A percentile compares a stretch with the other conserved stretches of the same genome.
phyloP scores from a whole-genome alignment of 2,888 invertebrate genomes.

The Oscheius sp. region DNA sequence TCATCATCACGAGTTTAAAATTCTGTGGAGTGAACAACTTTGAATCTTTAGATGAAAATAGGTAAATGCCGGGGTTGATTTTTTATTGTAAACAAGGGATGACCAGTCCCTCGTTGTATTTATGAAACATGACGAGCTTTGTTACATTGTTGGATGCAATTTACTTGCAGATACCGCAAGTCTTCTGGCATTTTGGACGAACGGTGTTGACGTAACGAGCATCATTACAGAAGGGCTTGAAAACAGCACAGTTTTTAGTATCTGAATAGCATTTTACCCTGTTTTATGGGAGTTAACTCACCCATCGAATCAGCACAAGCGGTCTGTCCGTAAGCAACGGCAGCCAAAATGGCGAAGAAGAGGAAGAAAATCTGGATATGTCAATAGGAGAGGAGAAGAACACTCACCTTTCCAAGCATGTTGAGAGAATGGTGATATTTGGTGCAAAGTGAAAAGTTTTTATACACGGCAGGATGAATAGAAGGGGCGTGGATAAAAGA shows the following conservation, averaged over 20 bases:
- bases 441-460: background rate
- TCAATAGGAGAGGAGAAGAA: background rate
- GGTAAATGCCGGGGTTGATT: slow-evolving; percentile 1
- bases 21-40: too few relatives aligned
- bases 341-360: background rate
- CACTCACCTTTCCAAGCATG: slow-evolving; percentile 9
- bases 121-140: slow-evolving; percentile 12
- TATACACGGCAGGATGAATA: background rate
- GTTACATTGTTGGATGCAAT: background rate
- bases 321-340: background rate
- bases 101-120: slow-evolving; percentile 12
- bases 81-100: slow-evolving; percentile 4
- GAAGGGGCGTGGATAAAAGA: background rate
- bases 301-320: background rate
- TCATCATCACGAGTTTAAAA: too few relatives aligned
- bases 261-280: background rate
- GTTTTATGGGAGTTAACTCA: background rate
- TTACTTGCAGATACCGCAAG: slow-evolving; percentile 11
- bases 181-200: background rate
- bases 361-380: slow-evolving; percentile 12
- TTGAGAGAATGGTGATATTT: background rate
- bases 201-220: background rate
- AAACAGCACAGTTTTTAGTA: background rate
- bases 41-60: background rate
- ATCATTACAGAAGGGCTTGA: slow-evolving; percentile 11